Evolutionary conservation across 2,797 vertebrate species (phyloP).

Genomic region (Naso thynnoides): DNA sequence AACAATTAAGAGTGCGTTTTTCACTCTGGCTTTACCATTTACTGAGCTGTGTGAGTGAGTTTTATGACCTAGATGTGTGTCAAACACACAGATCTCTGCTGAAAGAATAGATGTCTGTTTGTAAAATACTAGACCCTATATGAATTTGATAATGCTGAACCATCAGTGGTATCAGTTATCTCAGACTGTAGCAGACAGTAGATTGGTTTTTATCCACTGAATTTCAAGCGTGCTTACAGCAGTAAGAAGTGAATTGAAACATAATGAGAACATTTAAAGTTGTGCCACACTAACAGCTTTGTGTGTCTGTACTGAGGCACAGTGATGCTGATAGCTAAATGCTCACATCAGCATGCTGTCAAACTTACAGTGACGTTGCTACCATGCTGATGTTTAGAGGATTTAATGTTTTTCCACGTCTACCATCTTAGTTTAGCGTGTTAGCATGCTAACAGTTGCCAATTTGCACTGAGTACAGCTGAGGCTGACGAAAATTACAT

Average conservation of each 20-base stretch:
- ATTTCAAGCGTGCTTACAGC: slow-evolving; percentile 1
- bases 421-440: neutral
- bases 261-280: neutral
- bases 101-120: neutral
- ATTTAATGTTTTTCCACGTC: neutral
- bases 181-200: neutral
- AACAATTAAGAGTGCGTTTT: slow-evolving; percentile 46
- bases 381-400: neutral
- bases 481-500: neutral
- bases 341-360: neutral
- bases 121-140: neutral
- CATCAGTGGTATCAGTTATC: neutral
- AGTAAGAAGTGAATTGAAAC: neutral
- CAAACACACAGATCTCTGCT: slow-evolving; percentile 9
- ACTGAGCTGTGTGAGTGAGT: slow-evolving; percentile 27
- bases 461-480: too few relatives aligned
- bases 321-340: neutral
- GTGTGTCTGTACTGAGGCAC: neutral
- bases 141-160: slow-evolving; percentile 5
- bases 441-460: neutral
- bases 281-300: neutral
- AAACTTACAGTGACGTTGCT: neutral
- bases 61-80: slow-evolving; percentile 5
- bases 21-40: slow-evolving; percentile 42
- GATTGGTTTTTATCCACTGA: neutral